Percentiles rank a stretch among this genome's conserved stretches.
phyloP scores from a whole-genome alignment of 2,113 vertebrate genomes.

The Aythya baeri region DNA sequence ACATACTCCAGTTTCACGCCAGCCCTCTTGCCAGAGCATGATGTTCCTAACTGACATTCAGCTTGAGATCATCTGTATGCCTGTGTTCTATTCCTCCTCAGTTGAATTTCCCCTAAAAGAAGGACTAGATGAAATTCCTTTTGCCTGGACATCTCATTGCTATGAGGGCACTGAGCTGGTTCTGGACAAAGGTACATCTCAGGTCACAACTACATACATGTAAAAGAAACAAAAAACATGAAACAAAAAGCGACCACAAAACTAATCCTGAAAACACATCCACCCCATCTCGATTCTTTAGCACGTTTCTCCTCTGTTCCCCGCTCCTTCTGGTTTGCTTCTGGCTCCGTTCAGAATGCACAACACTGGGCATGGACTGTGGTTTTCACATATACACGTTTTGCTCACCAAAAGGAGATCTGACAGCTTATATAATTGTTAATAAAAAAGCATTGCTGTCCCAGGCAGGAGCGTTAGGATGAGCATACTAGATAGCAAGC shows the following conservation, averaged over 20 bases:
- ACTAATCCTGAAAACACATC: not conserved
- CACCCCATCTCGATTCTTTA: not conserved
- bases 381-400: not conserved
- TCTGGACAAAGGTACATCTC: not conserved
- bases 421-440: not conserved
- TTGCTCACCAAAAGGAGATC: not conserved
- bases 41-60: not conserved
- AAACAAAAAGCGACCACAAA: not conserved
- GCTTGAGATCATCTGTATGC: not conserved
- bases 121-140: not conserved
- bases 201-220: not conserved
- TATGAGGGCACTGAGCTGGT: not conserved
- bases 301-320: not conserved
- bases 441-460: not conserved
- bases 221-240: not conserved
- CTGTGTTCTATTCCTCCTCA: not conserved
- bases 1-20: not conserved
- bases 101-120: not conserved
- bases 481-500: not conserved
- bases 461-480: not conserved
- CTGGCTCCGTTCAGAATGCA: not conserved
- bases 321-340: not conserved
- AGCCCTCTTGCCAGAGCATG: not conserved
- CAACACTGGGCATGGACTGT: not conserved
- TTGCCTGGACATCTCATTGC: not conserved